A percentile compares a stretch with the other conserved stretches of the same genome.
phyloP scores from a whole-genome alignment of 2,113 vertebrate genomes.

The Lepisosteus osseus region DNA sequence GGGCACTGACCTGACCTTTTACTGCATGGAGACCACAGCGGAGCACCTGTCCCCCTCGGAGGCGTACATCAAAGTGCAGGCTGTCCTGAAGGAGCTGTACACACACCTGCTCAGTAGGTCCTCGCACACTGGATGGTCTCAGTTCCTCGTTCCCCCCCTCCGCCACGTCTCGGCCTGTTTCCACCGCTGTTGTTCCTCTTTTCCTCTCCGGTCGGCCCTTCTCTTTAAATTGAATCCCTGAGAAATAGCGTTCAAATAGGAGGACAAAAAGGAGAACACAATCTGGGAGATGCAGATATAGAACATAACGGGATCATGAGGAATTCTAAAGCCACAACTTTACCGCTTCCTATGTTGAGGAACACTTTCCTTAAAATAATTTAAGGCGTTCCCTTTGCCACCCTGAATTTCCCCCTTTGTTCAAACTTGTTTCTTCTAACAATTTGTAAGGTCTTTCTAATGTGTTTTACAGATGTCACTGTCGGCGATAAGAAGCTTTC shows the following conservation, averaged over 20 bases:
- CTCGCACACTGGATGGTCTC: neutral
- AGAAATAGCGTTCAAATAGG: neutral
- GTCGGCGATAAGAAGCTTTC: conserved; percentile 63
- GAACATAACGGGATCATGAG: too few relatives aligned
- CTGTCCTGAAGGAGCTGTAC: conserved; percentile 78
- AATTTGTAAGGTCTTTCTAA: too few relatives aligned
- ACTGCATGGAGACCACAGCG: conserved; percentile 45
- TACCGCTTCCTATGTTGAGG: neutral
- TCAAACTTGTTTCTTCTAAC: too few relatives aligned
- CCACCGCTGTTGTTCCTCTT: too few relatives aligned
- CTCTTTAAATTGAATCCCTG: neutral
- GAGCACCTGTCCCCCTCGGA: conserved; percentile 73
- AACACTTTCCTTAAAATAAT: neutral
- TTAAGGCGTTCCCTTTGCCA: too few relatives aligned
- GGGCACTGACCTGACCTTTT: conserved; percentile 61
- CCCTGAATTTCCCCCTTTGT: too few relatives aligned
- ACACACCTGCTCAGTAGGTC: conserved; percentile 75
- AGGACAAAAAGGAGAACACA: neutral
- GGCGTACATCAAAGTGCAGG: conserved; percentile 78
- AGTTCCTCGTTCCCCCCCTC: too few relatives aligned
- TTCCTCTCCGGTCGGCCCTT: too few relatives aligned
- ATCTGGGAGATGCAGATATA: neutral
- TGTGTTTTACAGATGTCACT: conserved; percentile 63
- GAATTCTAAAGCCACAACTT: neutral
- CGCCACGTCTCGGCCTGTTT: too few relatives aligned